Percentiles rank a stretch among this genome's conserved stretches.
These are phyloP conservation scores for Drosophila mettleri DNA, from an alignment of 2,888 invertebrate species.

Conservation along the genomic window DNA sequence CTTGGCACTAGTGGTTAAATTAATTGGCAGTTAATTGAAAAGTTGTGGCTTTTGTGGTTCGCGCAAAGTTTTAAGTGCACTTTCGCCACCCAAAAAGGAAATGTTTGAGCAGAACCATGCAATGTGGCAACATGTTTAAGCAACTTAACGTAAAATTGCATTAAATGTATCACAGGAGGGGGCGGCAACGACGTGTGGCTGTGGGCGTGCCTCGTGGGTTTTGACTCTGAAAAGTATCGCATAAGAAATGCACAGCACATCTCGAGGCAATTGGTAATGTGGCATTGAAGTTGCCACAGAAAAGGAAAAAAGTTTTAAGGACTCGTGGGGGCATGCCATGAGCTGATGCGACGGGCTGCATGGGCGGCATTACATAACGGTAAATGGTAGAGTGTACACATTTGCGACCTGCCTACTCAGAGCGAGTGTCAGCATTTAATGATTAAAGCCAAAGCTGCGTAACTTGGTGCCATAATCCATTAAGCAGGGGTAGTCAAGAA, in stretches of 20 bases:
- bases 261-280: conserved; percentile 71
- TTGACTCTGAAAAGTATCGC: conserved; percentile 41
- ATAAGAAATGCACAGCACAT: conserved; percentile 48
- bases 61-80: conserved; percentile 58
- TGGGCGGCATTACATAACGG: conserved; percentile 44
- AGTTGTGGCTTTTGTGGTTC: conserved; percentile 48
- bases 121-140: conserved; percentile 28
- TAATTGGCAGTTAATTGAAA: conserved; percentile 79
- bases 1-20: conserved; percentile 40
- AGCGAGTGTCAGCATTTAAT: conserved; percentile 47
- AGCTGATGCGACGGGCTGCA: conserved; percentile 38
- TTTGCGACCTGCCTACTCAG: neutral
- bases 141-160: conserved; percentile 41
- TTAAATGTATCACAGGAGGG: conserved; percentile 12
- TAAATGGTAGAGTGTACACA: conserved; percentile 24
- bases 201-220: neutral
- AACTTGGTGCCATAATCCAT: conserved; percentile 56
- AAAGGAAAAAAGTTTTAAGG: conserved; percentile 45
- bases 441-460: conserved; percentile 69
- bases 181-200: neutral
- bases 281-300: conserved; percentile 57
- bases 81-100: conserved; percentile 14
- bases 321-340: conserved; percentile 24
- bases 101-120: neutral
- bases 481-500: conserved; percentile 12